Evolutionary conservation across 2,888 invertebrate genomes (phyloP).

Genomic region (Bellardia pandia): DNA sequence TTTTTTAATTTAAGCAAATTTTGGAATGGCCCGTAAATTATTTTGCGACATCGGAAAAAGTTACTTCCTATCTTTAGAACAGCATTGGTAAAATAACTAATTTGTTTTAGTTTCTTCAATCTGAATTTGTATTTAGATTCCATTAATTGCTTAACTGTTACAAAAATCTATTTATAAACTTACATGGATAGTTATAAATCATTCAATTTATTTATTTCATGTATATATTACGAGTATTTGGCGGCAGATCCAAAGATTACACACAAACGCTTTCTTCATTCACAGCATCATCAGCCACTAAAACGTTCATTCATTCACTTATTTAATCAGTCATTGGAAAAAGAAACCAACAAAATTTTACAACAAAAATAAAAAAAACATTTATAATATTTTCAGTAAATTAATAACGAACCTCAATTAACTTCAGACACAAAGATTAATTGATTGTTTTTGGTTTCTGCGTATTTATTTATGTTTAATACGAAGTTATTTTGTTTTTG

Average conservation of each 20-base stretch:
- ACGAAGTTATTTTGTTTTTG: background rate
- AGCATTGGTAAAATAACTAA: too few species aligned
- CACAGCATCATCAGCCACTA: background rate
- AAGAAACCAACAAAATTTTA: background rate
- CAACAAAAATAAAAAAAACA: background rate
- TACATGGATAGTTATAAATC: background rate
- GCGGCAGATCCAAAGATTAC: background rate
- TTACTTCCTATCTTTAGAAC: too few species aligned
- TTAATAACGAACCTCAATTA: conserved; percentile 25
- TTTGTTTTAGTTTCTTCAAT: too few species aligned
- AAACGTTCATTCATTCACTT: background rate
- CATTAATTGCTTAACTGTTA: background rate
- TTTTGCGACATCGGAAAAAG: too few species aligned
- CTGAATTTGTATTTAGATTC: background rate
- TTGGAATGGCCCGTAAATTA: too few species aligned
- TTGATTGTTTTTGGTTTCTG: conserved; percentile 26
- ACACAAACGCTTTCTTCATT: background rate
- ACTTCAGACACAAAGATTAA: conserved; percentile 42
- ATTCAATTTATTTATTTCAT: background rate
- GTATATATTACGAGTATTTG: background rate
- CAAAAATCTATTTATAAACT: background rate
- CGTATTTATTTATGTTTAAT: conserved; percentile 10
- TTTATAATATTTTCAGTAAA: conserved; percentile 21
- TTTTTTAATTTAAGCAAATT: too few species aligned
- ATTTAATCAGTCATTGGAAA: background rate